Percentiles rank a stretch among this genome's conserved stretches.
These are phyloP conservation scores for Phrynocephalus guinanensis DNA, from an alignment of 2,797 vertebrate species.

Conservation along the genomic window DNA sequence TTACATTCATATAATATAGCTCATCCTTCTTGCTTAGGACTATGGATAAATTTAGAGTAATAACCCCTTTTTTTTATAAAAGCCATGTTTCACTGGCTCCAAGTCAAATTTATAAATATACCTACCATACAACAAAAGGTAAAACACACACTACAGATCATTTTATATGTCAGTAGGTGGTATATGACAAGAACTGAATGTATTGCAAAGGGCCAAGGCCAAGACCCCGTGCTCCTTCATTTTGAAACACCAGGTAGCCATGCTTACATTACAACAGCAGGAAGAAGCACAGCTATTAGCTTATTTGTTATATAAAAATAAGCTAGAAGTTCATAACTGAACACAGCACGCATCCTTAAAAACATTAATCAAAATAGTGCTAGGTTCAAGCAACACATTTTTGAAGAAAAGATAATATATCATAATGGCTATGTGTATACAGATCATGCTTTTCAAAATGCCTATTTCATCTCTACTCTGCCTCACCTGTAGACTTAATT, in stretches of 20 bases:
- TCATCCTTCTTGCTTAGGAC: constrained; percentile 79
- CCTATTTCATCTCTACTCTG: constrained; percentile 52
- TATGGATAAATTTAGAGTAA: constrained; percentile 83
- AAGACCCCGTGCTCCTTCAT: constrained; percentile 49
- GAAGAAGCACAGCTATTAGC: constrained; percentile 47
- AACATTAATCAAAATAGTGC: constrained; percentile 61
- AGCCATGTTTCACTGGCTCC: constrained; percentile 75
- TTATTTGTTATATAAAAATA: constrained; percentile 59
- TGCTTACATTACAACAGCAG: constrained; percentile 55
- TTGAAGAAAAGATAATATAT: constrained; percentile 26
- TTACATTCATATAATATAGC: constrained; percentile 80
- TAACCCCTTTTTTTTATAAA: constrained; percentile 76
- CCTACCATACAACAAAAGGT: constrained; percentile 80
- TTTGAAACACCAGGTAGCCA: constrained; percentile 70
- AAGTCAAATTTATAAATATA: constrained; percentile 82
- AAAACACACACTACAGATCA: constrained; percentile 79
- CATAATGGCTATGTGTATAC: constrained; percentile 65
- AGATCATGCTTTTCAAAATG: constrained; percentile 46
- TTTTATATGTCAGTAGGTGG: constrained; percentile 77
- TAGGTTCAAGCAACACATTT: constrained; percentile 53
- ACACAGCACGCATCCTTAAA: constrained; percentile 60
- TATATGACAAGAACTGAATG: constrained; percentile 75
- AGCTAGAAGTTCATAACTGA: background rate
- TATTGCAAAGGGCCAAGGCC: constrained; percentile 54
- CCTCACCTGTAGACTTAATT: constrained; percentile 28